These are phyloP conservation scores for Gila robusta DNA, from an alignment of 2,797 vertebrate species.

Conservation along the genomic window DNA sequence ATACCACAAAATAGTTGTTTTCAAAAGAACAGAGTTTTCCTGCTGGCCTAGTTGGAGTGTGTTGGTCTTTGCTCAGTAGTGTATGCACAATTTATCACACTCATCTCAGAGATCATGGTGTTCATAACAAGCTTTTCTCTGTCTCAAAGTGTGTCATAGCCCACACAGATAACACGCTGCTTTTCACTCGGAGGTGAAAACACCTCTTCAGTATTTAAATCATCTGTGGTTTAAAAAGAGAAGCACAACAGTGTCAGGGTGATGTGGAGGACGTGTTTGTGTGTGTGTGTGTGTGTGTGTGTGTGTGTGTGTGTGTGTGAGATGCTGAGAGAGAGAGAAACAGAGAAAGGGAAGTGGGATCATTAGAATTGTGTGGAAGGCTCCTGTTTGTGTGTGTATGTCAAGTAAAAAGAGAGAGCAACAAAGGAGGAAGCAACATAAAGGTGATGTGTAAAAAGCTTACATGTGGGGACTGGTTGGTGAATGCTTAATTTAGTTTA, in stretches of 20 bases:
- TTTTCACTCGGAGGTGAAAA: conserved; percentile 43
- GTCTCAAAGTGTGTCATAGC: conserved; percentile 41
- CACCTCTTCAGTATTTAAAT: conserved; percentile 71
- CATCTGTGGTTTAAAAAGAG: conserved; percentile 67
- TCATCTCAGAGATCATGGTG: conserved; percentile 26
- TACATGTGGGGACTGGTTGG: background rate
- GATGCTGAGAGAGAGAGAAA: conserved; percentile 25
- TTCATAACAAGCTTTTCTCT: conserved; percentile 47
- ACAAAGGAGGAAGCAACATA: background rate
- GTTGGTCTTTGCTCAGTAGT: background rate
- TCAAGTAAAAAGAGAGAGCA: background rate
- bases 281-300: background rate
- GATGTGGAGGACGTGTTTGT: conserved; percentile 33
- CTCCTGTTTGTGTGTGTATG: background rate
- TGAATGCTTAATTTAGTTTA: conserved; percentile 4
- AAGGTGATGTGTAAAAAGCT: conserved; percentile 12
- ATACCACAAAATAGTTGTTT: conserved; percentile 16
- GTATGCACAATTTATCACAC: conserved; percentile 24
- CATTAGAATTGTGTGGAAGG: conserved; percentile 18
- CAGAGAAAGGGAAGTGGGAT: conserved; percentile 30
- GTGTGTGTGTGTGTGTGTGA: background rate
- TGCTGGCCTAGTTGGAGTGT: conserved; percentile 4
- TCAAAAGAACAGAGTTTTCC: background rate
- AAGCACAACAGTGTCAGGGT: conserved; percentile 62
- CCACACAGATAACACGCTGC: conserved; percentile 41